phyloP scores from a whole-genome alignment of 2,888 invertebrate species.

The Acrobasis suavella region DNA sequence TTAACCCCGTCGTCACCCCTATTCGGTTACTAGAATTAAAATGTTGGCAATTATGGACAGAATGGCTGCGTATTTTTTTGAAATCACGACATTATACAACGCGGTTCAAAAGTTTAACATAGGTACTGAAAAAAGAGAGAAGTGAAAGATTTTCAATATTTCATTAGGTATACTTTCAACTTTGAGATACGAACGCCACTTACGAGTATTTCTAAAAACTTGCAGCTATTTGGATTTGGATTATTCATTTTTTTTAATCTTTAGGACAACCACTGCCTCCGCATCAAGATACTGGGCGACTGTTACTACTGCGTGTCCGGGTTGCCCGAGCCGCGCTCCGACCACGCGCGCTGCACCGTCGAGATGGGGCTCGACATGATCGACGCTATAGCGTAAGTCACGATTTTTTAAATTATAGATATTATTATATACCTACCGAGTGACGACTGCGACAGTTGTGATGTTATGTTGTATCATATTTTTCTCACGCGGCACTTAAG shows the following conservation, averaged over 20 bases:
- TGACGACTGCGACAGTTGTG: too few species aligned
- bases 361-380: constrained; percentile 95
- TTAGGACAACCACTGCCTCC: constrained; percentile 91
- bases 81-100: too few species aligned
- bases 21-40: background rate
- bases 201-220: too few species aligned
- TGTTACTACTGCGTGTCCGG: constrained; percentile 97
- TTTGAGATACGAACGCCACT: too few species aligned
- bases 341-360: constrained; percentile 95
- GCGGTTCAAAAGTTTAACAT: background rate
- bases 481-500: too few species aligned
- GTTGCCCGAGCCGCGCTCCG: constrained; percentile 93
- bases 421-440: too few species aligned
- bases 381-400: constrained; percentile 90
- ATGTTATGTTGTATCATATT: too few species aligned
- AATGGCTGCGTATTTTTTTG: too few species aligned
- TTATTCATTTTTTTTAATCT: constrained; percentile 13
- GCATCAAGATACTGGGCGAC: constrained; percentile 93
- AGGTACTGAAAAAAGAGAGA: background rate
- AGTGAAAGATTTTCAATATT: background rate
- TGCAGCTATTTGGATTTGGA: too few species aligned
- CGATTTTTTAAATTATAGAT: background rate
- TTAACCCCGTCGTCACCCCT: too few species aligned
- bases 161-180: too few species aligned
- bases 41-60: background rate